phyloP scores from a whole-genome alignment of 1,140 invertebrate genomes.

The Whitmania pigra region DNA sequence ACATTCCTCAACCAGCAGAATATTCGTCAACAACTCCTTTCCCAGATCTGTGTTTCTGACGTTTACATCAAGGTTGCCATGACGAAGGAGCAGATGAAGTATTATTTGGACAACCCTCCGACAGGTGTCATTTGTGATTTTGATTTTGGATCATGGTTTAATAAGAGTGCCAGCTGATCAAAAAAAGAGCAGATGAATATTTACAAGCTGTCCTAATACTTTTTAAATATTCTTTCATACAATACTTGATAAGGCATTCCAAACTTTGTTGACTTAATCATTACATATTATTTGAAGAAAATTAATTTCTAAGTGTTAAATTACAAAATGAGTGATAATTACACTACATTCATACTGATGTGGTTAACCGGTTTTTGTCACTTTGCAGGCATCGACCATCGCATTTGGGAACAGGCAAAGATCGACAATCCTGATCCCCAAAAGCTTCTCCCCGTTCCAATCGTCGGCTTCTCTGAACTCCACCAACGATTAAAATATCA shows the following conservation, averaged over 20 bases:
- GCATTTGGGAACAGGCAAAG: constrained; percentile 63
- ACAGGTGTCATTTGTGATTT: constrained; percentile 45
- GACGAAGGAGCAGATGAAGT: constrained; percentile 55
- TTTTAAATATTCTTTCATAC: no score
- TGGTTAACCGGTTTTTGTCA: no score
- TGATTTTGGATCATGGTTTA: no score
- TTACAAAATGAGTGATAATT: no score
- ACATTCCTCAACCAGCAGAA: constrained; percentile 38
- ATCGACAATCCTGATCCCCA: constrained; percentile 78
- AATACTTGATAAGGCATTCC: no score
- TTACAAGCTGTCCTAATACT: no score
- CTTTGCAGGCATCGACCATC: constrained; percentile 44
- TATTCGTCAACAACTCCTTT: constrained; percentile 57
- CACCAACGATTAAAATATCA: constrained; percentile 57
- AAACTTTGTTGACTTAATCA: no score
- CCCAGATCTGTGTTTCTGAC: constrained; percentile 42
- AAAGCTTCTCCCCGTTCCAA: constrained; percentile 75
- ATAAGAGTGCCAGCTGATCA: no score
- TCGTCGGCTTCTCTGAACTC: constrained; percentile 74
- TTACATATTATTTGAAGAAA: no score
- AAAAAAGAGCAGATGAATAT: no score
- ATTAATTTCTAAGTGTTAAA: no score
- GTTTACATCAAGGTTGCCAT: constrained; percentile 38
- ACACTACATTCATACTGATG: no score
- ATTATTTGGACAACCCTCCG: constrained; percentile 77